Percentiles rank a stretch among this genome's conserved stretches.
Conservation (phyloP, 1,140 invertebrate genomes). For the Procambarus clarkii region DNA sequence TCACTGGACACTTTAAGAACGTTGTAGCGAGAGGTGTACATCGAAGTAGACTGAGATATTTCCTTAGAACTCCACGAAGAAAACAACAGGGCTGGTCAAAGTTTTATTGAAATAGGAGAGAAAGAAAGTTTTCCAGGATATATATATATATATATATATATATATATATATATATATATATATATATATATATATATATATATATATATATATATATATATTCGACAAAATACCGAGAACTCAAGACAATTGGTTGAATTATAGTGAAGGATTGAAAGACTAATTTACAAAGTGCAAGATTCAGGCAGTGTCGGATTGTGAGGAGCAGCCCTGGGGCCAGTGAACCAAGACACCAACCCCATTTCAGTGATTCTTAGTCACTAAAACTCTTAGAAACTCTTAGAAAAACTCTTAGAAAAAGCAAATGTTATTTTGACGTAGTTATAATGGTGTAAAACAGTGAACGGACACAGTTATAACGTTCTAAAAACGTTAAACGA, state of each 20-base stretch:
- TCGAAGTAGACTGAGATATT: neutral
- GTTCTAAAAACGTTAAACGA: neutral
- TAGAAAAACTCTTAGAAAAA: too few species aligned
- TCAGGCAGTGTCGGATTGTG: neutral
- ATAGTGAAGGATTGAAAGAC: conserved; percentile 1
- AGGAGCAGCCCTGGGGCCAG: neutral
- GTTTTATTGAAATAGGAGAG: neutral
- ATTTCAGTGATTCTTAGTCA: neutral
- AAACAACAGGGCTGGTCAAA: neutral
- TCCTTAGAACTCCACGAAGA: too few species aligned
- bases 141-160: too few species aligned
- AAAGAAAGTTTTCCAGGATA: too few species aligned
- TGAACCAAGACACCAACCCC: neutral
- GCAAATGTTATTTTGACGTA: too few species aligned
- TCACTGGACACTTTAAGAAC: neutral
- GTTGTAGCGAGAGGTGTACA: neutral
- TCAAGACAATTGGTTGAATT: neutral
- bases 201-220: conserved; percentile 15
- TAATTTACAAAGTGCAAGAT: neutral
- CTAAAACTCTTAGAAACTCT: neutral
- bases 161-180: neutral
- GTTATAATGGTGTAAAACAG: too few species aligned
- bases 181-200: conserved; percentile 19
- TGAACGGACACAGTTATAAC: neutral
- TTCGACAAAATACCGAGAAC: neutral